Conservation (phyloP, 2,888 invertebrate species). For the Schizaphis graminum region DNA sequence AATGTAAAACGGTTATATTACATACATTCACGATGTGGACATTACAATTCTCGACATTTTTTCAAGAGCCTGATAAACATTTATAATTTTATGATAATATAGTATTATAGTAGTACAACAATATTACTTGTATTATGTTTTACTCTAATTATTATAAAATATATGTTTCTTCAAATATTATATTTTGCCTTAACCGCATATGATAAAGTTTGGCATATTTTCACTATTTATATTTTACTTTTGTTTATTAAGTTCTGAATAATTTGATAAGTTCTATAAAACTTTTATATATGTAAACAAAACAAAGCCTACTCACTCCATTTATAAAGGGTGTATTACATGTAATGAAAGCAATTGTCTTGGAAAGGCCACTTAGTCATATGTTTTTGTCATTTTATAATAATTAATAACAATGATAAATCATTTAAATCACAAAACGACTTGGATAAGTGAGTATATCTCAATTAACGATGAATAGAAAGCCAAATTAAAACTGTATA, state of each 20-base stretch:
- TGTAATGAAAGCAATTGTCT: neutral
- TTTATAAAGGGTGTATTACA: neutral
- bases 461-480: neutral
- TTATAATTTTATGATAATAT: neutral
- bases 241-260: neutral
- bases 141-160: neutral
- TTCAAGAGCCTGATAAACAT: neutral
- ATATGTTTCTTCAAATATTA: neutral
- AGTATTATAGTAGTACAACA: neutral
- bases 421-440: neutral
- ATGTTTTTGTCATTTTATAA: conserved; percentile 2
- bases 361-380: neutral
- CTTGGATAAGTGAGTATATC: neutral
- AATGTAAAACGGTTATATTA: neutral
- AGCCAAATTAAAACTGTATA: neutral
- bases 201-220: neutral
- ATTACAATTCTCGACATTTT: neutral
- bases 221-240: neutral
- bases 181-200: neutral
- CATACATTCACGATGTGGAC: neutral
- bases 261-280: neutral
- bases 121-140: neutral
- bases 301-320: neutral
- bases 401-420: conserved; percentile 14
- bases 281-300: neutral